These are phyloP conservation scores for Leptodactylus fuscus DNA, from an alignment of 2,113 vertebrate species.

Conservation along the genomic window DNA sequence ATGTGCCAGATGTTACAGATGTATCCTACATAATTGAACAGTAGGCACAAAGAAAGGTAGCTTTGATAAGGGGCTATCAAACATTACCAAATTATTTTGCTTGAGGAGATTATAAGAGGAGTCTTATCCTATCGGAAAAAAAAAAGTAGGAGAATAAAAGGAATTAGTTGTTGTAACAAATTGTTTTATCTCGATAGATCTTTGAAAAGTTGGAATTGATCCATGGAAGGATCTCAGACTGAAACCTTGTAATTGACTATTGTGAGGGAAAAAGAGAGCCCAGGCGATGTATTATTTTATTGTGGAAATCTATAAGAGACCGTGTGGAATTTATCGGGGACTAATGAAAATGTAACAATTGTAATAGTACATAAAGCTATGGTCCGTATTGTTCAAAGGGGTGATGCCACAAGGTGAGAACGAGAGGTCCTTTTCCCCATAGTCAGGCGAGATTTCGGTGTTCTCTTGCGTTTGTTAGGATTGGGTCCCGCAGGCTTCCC, in stretches of 20 bases:
- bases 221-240: not conserved
- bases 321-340: too few relatives aligned
- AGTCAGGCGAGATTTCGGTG: too few relatives aligned
- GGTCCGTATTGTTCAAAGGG: too few relatives aligned
- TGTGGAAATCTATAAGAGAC: too few relatives aligned
- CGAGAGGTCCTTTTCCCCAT: too few relatives aligned
- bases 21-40: constrained; percentile 56
- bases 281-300: too few relatives aligned
- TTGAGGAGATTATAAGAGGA: constrained; percentile 30
- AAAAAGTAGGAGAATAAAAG: constrained; percentile 27
- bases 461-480: too few relatives aligned
- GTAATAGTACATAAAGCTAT: too few relatives aligned
- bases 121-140: constrained; percentile 38
- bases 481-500: too few relatives aligned
- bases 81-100: constrained; percentile 33
- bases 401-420: too few relatives aligned
- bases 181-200: constrained; percentile 42
- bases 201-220: constrained; percentile 44
- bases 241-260: constrained; percentile 17
- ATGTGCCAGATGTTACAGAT: constrained; percentile 58
- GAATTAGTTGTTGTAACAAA: constrained; percentile 30
- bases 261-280: too few relatives aligned
- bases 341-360: too few relatives aligned
- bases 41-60: constrained; percentile 38
- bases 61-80: constrained; percentile 55